Evolutionary conservation across 2,888 invertebrate genomes (phyloP), one percentile per base, ranked within the genome.

Genomic region (Hydropsyche betteni): DNA sequence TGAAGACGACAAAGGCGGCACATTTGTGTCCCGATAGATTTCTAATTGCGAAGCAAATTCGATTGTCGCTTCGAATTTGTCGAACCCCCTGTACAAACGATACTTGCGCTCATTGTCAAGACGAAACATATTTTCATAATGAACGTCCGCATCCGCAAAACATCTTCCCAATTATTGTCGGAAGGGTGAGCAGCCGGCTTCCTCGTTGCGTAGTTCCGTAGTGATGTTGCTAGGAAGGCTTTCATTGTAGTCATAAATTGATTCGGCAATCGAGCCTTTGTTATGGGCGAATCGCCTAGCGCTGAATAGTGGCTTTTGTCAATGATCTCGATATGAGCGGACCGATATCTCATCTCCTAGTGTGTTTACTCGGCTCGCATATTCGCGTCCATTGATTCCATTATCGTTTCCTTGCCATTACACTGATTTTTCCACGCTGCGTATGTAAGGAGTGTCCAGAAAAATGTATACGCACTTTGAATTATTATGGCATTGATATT

Each of bases 321-420:
- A 64, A 64, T 36, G 36, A 64, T 64, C 64, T n/a, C 64, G 64
- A 64, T 64, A 34, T 16, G 55, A 55, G n/a, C 44, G 44, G n/a
- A 16, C 16, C 55, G 12, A 16, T 55, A 55, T 55, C 55, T 55
- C 55, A 16, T 55, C 55, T 55, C 2, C 16, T 5, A 58, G 58
- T 58, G 53, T 53, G 58, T 58, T 58, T 58, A 16, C 16, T 58
- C 58, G 14, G 44, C 44, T 44, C 55, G 55, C n/a, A 55, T 16
- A 55, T 55, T 55, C 55, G 6, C n/a, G 12, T 36, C n/a, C 36
- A n/a, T 36, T 34, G 34, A 36, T 12, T 64, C 34, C 36, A 64
- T 64, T 64, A 64, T 64, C 58, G 10, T 64, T 64, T 34, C 24
- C 64, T 8, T 12, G 64, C 34, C 36, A 36, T 64, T 64, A 34